Evolutionary conservation across 2,797 vertebrate species (phyloP), one percentile per base, ranked within the genome.

Genomic region (Coranthus polyacanthus): DNA sequence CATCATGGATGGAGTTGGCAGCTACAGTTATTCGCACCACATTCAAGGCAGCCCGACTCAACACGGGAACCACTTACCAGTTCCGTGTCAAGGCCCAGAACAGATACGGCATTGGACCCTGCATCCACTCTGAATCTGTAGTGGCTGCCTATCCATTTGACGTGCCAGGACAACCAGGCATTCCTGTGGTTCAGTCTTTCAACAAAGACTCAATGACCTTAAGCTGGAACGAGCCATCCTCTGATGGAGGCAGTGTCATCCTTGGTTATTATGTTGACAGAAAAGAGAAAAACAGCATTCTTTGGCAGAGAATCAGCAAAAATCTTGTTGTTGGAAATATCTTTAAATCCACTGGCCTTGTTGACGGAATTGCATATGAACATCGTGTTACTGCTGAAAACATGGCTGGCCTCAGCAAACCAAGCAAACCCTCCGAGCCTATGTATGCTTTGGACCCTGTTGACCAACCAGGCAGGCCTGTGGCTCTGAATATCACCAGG

Each of bases 21-120:
- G 96, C 96, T 38, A 98, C 98, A 2, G 97, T 99, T 16, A 99
- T 99, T 71, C 96, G 98, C 49, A 99, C 98, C 64, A 98, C 96
- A 51, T 99, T 97, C 83, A 99, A 99, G 93, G 98, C 97, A 58
- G 91, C 93, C 75, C 94, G 83, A 56, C 96, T 99, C 38, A 97
- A 89, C 61, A 99, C 97, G 51, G 98, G 98, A 84, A 90, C 94
- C 36, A 92, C 95, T 20, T 99, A 99, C 88, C 98, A 98, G 57
- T 99, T 99, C 94, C 95, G 97, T 24, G 93, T 99, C 66, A 99
- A 94, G 93, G 98, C 98, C 84, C 96, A 99, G 79, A 99, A 99
- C 62, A 96, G 97, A 90, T 99, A 99, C 17, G 98, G 98, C 68
- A 89, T 93, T 78, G 96, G 98, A 54, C 95, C 97, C 26, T 89